Percentiles rank a stretch among this genome's conserved stretches.
Evolutionary conservation across 2,797 vertebrate genomes (phyloP).

Genomic region (Ibycter americanus): DNA sequence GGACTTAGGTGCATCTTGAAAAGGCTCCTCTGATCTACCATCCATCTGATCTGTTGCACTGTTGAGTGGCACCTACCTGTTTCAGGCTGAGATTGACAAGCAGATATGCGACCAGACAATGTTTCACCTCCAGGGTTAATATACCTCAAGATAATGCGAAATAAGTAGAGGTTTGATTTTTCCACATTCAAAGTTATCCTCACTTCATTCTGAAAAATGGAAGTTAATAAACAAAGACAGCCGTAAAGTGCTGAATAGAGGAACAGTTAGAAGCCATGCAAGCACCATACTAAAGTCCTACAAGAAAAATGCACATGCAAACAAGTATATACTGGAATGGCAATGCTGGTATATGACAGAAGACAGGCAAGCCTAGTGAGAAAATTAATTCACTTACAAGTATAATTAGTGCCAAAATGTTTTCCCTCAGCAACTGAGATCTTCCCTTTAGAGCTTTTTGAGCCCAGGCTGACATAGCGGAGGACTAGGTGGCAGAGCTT

Average conservation of each 20-base stretch:
- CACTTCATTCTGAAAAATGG: conserved; percentile 88
- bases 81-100: conserved; percentile 73
- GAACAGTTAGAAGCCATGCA: conserved; percentile 47
- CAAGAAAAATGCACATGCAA: not conserved
- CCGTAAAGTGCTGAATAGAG: conserved; percentile 25
- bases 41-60: not conserved
- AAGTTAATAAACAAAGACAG: conserved; percentile 72
- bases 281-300: conserved; percentile 32
- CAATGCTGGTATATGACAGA: conserved; percentile 2
- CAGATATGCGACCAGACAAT: conserved; percentile 79
- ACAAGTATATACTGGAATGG: not conserved
- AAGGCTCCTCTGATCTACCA: not conserved
- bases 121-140: conserved; percentile 80
- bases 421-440: conserved; percentile 83
- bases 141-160: conserved; percentile 87
- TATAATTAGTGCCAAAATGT: conserved; percentile 81
- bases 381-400: conserved; percentile 84
- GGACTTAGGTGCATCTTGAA: not conserved
- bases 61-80: conserved; percentile 79
- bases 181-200: conserved; percentile 86
- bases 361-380: conserved; percentile 54
- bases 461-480: conserved; percentile 78
- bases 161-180: conserved; percentile 79
- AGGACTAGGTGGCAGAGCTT: conserved; percentile 83
- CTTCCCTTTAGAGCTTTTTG: conserved; percentile 77